Base-by-base conservation (phyloP, 2,797 vertebrate genomes). In the Pachyuromys duprasi region DNA sequence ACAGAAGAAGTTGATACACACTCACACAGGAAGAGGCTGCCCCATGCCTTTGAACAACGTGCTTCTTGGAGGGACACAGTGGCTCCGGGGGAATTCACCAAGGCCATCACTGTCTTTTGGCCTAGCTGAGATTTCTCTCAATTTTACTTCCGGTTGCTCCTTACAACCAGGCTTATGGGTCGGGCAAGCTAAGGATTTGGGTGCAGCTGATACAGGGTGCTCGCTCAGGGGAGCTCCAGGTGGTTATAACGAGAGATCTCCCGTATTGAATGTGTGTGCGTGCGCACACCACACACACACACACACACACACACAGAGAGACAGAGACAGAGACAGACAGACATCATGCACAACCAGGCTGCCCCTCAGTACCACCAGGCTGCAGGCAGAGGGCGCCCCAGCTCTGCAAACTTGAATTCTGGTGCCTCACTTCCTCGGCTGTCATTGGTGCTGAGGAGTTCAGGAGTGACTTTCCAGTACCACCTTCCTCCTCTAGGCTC, bases 381-480 rank as follows among this genome's bases (percentile, higher is more conserved):
- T n/a, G 60, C 75, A 81, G 83, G 75, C 87, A 95, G 93, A 95
- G 95, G 91, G 95, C 91, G 95, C 57, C 8, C 5, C 0, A 8
- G 69, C 39, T 70, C 80, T n/a, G 2, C 82, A 55, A 11, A 82
- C 63, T 33, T 5, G 62, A 63, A 57, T 62, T 55, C 74, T 31
- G 60, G 72, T 0, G 0, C 75, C 20, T 39, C 1, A 0, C 42
- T 74, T 87, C 80, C 42, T 49, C 4, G 67, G n/a, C 57, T 60
- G 11, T 33, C 74, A 1, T 8, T 0, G 9, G 20, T 33, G 70
- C 62, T 45, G 49, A 62, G 62, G 91, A 26, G 69, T 28, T 26
- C 5, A 11, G 22, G 63, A 39, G 42, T n/a, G 60, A 49, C 63
- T 28, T 53, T 28, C 53, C 2, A 1, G 0, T 0, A 2, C 65